Evolutionary conservation across 2,888 invertebrate species (phyloP).

Genomic region (Stenichneumon culpator): DNA sequence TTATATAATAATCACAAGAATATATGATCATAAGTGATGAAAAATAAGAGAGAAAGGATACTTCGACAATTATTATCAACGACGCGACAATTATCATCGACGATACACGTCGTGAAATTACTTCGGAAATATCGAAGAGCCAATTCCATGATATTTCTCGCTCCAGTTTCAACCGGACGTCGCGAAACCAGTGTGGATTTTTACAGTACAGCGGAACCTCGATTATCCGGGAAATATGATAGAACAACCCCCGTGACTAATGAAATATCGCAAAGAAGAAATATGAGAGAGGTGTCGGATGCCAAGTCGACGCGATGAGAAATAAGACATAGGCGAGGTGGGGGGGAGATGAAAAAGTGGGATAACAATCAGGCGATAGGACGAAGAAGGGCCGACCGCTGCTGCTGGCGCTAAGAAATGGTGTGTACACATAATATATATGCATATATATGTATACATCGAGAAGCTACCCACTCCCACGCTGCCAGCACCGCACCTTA

Average conservation of each 20-base stretch:
- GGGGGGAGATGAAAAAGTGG: background rate
- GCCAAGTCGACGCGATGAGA: constrained; percentile 25
- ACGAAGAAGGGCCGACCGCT: background rate
- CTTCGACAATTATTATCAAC: too few relatives aligned
- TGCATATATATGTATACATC: background rate
- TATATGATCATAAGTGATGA: too few relatives aligned
- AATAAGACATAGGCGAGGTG: background rate
- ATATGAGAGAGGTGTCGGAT: constrained; percentile 9
- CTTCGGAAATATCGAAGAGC: constrained; percentile 7
- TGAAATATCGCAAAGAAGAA: constrained; percentile 19
- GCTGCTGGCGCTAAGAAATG: background rate
- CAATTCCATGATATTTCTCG: background rate
- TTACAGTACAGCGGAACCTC: too few relatives aligned
- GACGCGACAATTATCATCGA: constrained; percentile 14
- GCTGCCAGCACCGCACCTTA: constrained; percentile 11
- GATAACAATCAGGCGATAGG: background rate
- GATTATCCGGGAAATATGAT: background rate
- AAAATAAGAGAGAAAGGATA: too few relatives aligned
- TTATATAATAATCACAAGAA: too few relatives aligned
- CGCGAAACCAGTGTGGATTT: constrained; percentile 40
- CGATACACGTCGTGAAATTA: constrained; percentile 31
- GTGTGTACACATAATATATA: background rate
- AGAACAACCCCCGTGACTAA: background rate
- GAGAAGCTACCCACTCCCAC: constrained; percentile 3
- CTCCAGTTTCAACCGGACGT: constrained; percentile 1